phyloP scores from a whole-genome alignment of 2,113 vertebrate species.

The Telmatochromis brachygnathus region DNA sequence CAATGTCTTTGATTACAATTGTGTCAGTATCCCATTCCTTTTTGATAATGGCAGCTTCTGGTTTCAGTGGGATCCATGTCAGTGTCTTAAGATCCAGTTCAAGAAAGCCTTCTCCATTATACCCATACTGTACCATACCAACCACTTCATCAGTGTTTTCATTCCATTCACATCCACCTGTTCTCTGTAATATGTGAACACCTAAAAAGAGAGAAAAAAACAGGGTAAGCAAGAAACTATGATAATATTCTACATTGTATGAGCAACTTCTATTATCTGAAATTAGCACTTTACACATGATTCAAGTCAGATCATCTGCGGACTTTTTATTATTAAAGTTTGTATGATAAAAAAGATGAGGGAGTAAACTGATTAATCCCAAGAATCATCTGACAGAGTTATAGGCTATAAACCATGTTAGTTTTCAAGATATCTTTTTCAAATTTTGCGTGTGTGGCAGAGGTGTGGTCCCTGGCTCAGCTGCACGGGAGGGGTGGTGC shows the following conservation, averaged over 20 bases:
- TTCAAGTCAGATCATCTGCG: background rate
- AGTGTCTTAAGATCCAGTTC: background rate
- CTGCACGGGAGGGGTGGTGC: background rate
- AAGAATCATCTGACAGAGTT: background rate
- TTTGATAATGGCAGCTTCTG: background rate
- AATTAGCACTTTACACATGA: background rate
- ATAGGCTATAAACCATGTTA: background rate
- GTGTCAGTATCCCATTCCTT: background rate
- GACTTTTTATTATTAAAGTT: background rate
- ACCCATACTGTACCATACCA: background rate
- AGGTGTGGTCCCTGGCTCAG: background rate
- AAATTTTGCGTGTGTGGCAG: background rate
- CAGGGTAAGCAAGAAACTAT: background rate
- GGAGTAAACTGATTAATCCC: background rate
- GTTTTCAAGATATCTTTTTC: background rate
- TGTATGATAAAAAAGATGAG: background rate
- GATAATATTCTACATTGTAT: background rate
- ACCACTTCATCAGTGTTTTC: background rate
- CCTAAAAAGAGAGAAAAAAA: background rate
- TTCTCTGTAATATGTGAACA: background rate
- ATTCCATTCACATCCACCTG: background rate
- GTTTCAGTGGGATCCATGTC: background rate
- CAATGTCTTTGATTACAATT: fast-evolving
- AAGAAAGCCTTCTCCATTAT: background rate
- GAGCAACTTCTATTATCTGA: background rate